Percentiles rank a stretch among this genome's conserved stretches.
phyloP scores from a whole-genome alignment of 1,140 invertebrate genomes.

The Euborellia annulipes region DNA sequence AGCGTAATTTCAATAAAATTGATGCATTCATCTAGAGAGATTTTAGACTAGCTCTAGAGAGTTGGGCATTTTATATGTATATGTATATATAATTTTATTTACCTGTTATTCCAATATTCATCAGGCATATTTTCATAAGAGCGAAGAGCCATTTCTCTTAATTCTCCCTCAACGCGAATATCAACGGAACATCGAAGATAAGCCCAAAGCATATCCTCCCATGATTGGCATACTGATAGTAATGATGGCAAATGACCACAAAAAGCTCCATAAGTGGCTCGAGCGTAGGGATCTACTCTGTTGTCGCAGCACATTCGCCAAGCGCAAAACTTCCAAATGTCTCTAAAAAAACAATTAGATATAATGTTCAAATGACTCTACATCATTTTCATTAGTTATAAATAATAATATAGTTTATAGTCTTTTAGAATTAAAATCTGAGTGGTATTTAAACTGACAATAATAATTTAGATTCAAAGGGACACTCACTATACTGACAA shows the following conservation, averaged over 20 bases:
- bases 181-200: slow-evolving; percentile 71
- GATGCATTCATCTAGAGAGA: too few relatives aligned
- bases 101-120: slow-evolving; percentile 63
- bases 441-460: too few relatives aligned
- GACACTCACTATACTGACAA: too few relatives aligned
- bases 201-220: slow-evolving; percentile 86
- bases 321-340: slow-evolving; percentile 80
- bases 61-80: too few relatives aligned
- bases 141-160: slow-evolving; percentile 38
- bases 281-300: slow-evolving; percentile 28
- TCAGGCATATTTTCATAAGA: slow-evolving; percentile 44
- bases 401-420: too few relatives aligned
- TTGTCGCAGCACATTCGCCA: slow-evolving; percentile 50
- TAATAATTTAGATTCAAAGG: too few relatives aligned
- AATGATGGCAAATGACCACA: slow-evolving; percentile 69
- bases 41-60: too few relatives aligned
- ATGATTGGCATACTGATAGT: slow-evolving; percentile 54
- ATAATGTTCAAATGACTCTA: too few relatives aligned
- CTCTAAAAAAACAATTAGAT: slow-evolving; percentile 38
- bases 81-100: slow-evolving; percentile 16
- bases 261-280: slow-evolving; percentile 28
- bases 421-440: too few relatives aligned
- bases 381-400: too few relatives aligned
- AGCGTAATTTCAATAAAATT: too few relatives aligned
- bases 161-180: slow-evolving; percentile 60